phyloP scores from a whole-genome alignment of 2,888 invertebrate genomes.

The Muscina levida region DNA sequence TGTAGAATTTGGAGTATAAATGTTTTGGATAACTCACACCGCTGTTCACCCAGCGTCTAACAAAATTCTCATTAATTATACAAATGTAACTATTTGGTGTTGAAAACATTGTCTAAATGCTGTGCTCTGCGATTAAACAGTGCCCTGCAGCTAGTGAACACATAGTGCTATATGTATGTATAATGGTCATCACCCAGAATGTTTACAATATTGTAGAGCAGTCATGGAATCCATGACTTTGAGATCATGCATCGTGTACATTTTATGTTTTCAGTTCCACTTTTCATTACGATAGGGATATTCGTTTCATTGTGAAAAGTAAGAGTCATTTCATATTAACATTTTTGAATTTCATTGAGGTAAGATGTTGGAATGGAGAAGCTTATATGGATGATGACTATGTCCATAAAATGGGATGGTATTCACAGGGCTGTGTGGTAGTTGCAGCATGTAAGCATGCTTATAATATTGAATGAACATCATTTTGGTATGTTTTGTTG shows the following conservation, averaged over 20 bases:
- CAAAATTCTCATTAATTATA: slow-evolving; percentile 50
- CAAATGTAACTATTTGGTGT: not conserved
- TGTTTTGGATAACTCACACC: slow-evolving; percentile 18
- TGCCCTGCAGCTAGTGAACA: slow-evolving; percentile 17
- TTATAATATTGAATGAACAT: slow-evolving; percentile 15
- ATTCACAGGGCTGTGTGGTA: slow-evolving; percentile 22
- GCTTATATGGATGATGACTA: not conserved
- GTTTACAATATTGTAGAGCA: slow-evolving; percentile 7
- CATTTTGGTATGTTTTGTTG: not conserved
- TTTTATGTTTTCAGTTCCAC: slow-evolving; percentile 17
- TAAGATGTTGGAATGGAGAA: not conserved
- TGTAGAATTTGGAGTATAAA: slow-evolving; percentile 8
- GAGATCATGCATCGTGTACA: not conserved
- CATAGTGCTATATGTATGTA: no score
- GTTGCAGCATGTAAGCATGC: not conserved
- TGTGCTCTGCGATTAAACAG: no score
- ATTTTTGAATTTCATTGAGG: slow-evolving; percentile 15
- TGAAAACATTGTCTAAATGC: slow-evolving; percentile 24
- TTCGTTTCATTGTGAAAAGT: slow-evolving; percentile 44
- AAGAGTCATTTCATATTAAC: slow-evolving; percentile 49
- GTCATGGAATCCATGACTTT: not conserved
- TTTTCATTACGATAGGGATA: slow-evolving; percentile 9
- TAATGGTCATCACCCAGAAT: slow-evolving; percentile 14
- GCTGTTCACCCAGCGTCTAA: no score
- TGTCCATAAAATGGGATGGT: not conserved